Evolutionary conservation across 2,888 invertebrate genomes (phyloP).

Genomic region (Lydus trimaculatus): DNA sequence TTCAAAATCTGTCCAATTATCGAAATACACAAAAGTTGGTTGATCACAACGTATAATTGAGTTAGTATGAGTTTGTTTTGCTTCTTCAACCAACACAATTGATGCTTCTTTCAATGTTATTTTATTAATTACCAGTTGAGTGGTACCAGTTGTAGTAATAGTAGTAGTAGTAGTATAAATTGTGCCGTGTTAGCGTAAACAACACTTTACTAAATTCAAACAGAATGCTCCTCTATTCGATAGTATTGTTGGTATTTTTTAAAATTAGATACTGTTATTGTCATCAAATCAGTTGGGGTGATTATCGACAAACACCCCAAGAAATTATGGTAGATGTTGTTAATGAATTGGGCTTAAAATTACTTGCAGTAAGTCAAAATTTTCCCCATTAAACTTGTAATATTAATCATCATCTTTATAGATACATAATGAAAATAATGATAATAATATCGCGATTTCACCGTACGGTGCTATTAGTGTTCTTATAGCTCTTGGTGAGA

Average conservation of each 20-base stretch:
- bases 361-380: constrained; percentile 69
- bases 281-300: constrained; percentile 22
- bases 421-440: constrained; percentile 75
- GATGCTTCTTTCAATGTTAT: background rate
- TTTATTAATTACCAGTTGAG: background rate
- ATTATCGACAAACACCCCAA: constrained; percentile 60
- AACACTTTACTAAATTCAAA: background rate
- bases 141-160: background rate
- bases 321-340: constrained; percentile 82
- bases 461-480: constrained; percentile 85
- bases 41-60: too few relatives aligned
- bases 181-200: background rate
- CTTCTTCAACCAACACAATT: too few relatives aligned
- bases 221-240: background rate
- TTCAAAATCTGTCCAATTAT: background rate
- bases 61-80: too few relatives aligned
- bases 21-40: too few relatives aligned
- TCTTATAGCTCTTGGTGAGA: constrained; percentile 80
- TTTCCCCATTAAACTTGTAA: too few relatives aligned
- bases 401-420: constrained; percentile 49
- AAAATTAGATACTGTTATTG: constrained; percentile 9
- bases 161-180: background rate
- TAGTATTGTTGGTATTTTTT: background rate
- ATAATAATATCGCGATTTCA: constrained; percentile 84
- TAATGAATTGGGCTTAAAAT: constrained; percentile 75